These are phyloP conservation scores for Kryphioiulus occultus DNA, from an alignment of 2,888 invertebrate species.

Conservation along the genomic window DNA sequence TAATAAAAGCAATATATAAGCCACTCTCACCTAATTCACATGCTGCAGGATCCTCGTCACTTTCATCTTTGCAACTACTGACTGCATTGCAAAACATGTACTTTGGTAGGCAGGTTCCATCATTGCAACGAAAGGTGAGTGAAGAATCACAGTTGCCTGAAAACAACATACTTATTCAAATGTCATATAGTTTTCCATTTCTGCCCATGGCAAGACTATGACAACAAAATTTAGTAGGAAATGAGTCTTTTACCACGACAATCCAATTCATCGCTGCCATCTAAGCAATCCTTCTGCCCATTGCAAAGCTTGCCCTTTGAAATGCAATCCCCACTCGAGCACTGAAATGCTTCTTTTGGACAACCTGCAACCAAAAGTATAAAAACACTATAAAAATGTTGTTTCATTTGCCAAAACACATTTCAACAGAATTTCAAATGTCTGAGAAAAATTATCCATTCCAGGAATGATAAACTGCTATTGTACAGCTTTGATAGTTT, in stretches of 20 bases:
- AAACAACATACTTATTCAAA: not conserved
- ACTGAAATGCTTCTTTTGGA: slow-evolving; percentile 61
- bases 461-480: not conserved
- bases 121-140: slow-evolving; percentile 83
- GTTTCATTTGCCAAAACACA: too few species aligned
- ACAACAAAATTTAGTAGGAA: too few species aligned
- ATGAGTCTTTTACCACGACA: slow-evolving; percentile 55
- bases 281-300: slow-evolving; percentile 69
- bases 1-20: not conserved
- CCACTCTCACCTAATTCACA: slow-evolving; percentile 55
- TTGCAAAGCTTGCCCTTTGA: slow-evolving; percentile 82
- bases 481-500: not conserved
- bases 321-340: slow-evolving; percentile 73
- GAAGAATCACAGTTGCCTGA: slow-evolving; percentile 70
- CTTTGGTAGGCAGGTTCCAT: slow-evolving; percentile 86
- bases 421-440: too few species aligned
- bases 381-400: too few species aligned
- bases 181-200: not conserved
- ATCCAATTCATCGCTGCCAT: slow-evolving; percentile 61
- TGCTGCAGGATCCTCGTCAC: slow-evolving; percentile 69
- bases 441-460: not conserved
- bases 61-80: slow-evolving; percentile 84
- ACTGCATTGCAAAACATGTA: slow-evolving; percentile 93
- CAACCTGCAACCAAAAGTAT: slow-evolving; percentile 63
- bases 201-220: not conserved